These are phyloP conservation scores for Pteropus rufus DNA, from an alignment of 2,797 vertebrate species.

Conservation along the genomic window DNA sequence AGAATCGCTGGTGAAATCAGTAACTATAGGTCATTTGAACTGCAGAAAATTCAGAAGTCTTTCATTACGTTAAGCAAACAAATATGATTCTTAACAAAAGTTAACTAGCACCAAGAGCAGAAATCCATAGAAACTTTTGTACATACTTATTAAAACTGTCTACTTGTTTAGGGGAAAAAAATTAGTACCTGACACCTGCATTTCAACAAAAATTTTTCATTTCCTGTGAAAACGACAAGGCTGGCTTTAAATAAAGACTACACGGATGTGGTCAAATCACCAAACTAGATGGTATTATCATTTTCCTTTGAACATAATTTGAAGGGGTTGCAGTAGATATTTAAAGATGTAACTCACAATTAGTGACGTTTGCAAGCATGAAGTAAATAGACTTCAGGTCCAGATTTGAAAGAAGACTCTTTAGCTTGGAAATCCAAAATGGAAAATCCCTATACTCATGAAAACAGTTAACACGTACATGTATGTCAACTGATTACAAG, in stretches of 20 bases:
- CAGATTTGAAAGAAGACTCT: neutral
- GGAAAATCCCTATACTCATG: neutral
- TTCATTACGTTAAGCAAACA: neutral
- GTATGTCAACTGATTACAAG: neutral
- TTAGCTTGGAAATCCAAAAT: neutral
- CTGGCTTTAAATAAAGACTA: slow-evolving; percentile 5
- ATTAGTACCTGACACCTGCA: neutral
- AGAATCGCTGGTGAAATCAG: neutral
- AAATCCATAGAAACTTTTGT: neutral
- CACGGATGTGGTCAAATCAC: slow-evolving; percentile 60
- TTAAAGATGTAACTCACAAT: neutral
- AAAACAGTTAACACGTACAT: neutral
- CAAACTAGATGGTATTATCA: neutral
- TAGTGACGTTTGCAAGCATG: neutral
- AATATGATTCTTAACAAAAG: neutral
- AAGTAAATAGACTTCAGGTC: neutral
- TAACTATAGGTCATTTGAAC: neutral
- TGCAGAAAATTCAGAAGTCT: neutral
- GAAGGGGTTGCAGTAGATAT: neutral
- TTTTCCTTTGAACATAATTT: slow-evolving; percentile 32
- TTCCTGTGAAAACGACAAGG: slow-evolving; percentile 45
- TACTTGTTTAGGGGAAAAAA: neutral
- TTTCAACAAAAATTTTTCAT: slow-evolving; percentile 19
- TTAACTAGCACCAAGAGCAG: neutral
- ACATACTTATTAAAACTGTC: neutral